Evolutionary conservation across 1,140 invertebrate genomes (phyloP), one percentile per base, ranked within the genome.

Genomic region (Sipha flava): DNA sequence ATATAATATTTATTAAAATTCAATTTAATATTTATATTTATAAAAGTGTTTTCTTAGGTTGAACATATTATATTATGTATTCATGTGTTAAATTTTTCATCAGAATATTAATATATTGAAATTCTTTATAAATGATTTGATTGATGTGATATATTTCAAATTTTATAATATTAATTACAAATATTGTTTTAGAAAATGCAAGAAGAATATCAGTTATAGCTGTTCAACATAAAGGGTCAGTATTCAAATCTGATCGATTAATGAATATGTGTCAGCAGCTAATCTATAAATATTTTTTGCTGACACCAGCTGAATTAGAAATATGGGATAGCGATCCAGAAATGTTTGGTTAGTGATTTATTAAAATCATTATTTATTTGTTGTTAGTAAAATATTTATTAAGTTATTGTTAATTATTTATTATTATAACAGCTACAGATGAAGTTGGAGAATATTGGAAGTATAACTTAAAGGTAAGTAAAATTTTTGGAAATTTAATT

Each of bases 311-410:
- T 70, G 96, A 98, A 85, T 86, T 98, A 57, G 90, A 92, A 72
- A 87, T 90, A n/a, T 98, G 95, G 96, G 92, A 95, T 83, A 89
- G 89, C 12, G 93, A 97, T 87, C 94, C 95, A 0, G 95, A 98
- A 87, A 91, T 90, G 81, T 97, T 95, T 86, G 92, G 90, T 90
- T 87, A 87, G 80, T 84, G 64, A 75, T 34, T 68, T 26, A 14
- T 49, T 54, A 79, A 75, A 59, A 23, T 21, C 10, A 66, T n/a
- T 23, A 26, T 16, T 66, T 66, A 7, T 14, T 70, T 29, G 12
- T 47, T 45, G n/a, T 45, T 0, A 66, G 40, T 68, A 16, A 26
- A 31, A 0, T 1, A 18, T 31, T 43, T 62, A 29, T 70, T 70
- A 31, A 47, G 47, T 0, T 70, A 1, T 12, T n/a, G 34, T 66